Evolutionary conservation across 2,113 vertebrate species (phyloP).

Genomic region (Telmatochromis sp.): DNA sequence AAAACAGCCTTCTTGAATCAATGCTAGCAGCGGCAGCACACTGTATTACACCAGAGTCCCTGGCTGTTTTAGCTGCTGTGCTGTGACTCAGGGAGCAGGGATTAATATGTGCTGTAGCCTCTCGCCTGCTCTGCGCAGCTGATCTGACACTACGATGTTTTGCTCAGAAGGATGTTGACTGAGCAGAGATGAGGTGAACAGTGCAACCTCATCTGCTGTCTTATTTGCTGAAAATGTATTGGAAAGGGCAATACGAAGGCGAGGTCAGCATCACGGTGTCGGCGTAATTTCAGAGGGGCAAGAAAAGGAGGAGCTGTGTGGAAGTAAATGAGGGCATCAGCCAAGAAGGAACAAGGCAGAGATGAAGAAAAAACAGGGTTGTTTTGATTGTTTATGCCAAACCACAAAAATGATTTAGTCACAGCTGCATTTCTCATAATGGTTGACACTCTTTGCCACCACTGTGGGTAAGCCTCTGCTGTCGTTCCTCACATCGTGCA

Average conservation of each 20-base stretch:
- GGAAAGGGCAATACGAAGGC: not conserved
- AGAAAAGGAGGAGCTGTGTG: not conserved
- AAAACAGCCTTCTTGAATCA: not conserved
- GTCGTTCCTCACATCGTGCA: not conserved
- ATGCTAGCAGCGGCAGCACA: not conserved
- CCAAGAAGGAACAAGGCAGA: not conserved
- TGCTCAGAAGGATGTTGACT: not conserved
- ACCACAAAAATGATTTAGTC: not conserved
- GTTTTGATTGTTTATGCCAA: not conserved
- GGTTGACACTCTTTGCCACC: not conserved
- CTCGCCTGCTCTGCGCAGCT: not conserved
- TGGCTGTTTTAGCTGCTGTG: not conserved
- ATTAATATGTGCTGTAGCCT: not conserved
- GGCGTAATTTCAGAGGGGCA: not conserved
- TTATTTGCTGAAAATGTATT: not conserved
- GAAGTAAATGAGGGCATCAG: not conserved
- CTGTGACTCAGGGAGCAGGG: not conserved
- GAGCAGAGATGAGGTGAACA: not conserved
- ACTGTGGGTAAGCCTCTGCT: not conserved
- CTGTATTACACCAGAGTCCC: not conserved
- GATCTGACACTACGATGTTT: not conserved
- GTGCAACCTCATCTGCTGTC: slow-evolving; percentile 1
- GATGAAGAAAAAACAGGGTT: not conserved
- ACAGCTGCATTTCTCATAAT: not conserved
- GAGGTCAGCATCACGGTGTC: not conserved